These are phyloP conservation scores for Streblospio benedicti DNA, from an alignment of 1,140 invertebrate species.

Conservation along the genomic window DNA sequence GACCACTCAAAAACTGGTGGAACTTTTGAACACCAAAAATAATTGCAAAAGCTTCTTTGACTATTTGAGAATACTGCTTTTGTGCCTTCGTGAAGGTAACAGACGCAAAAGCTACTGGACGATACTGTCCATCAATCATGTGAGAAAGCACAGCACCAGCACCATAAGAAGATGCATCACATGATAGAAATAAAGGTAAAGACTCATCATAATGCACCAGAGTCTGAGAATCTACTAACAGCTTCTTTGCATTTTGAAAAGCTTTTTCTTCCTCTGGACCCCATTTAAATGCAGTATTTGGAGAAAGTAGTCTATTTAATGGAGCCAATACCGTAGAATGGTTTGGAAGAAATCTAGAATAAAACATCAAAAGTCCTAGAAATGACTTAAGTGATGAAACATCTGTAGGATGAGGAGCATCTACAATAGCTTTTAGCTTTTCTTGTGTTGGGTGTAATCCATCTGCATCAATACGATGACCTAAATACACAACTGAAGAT, in stretches of 20 bases:
- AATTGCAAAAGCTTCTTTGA: slow-evolving; percentile 50
- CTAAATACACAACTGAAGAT: background rate
- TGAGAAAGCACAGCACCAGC: slow-evolving; percentile 49
- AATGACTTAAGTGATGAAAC: background rate
- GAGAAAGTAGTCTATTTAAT: background rate
- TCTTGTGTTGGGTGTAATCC: background rate
- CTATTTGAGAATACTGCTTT: slow-evolving; percentile 49
- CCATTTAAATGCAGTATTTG: background rate
- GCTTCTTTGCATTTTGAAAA: slow-evolving; percentile 4
- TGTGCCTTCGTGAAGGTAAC: slow-evolving; percentile 44
- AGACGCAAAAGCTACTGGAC: slow-evolving; percentile 47
- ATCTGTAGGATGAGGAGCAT: background rate
- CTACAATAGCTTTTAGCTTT: slow-evolving; percentile 2
- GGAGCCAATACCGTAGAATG: background rate
- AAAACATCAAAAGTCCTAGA: slow-evolving; percentile 6
- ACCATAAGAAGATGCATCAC: slow-evolving; percentile 47
- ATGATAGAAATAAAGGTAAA: slow-evolving; percentile 38
- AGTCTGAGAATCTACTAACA: slow-evolving; percentile 9
- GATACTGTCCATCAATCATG: slow-evolving; percentile 38
- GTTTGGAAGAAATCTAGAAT: background rate
- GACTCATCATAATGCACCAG: slow-evolving; percentile 38
- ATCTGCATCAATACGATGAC: background rate
- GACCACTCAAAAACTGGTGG: slow-evolving; percentile 46
- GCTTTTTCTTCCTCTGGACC: background rate
- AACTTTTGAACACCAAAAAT: slow-evolving; percentile 44